Percentiles rank a stretch among this genome's conserved stretches.
Evolutionary conservation across 1,140 invertebrate species (phyloP).

Genomic region (Lasioglossum albipes): DNA sequence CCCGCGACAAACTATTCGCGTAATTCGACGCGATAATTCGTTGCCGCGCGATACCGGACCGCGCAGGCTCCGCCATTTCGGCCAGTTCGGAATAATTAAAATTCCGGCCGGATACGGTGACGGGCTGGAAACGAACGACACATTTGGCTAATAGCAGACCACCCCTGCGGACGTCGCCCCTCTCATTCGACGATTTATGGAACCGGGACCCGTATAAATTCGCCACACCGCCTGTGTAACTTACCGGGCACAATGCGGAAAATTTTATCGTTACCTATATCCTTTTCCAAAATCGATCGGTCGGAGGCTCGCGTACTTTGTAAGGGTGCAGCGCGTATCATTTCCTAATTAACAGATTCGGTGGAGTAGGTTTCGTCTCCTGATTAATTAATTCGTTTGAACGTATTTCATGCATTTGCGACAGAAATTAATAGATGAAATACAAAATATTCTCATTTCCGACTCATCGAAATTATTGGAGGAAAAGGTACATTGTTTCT

Average conservation of each 20-base stretch:
- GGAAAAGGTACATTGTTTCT: too few species aligned
- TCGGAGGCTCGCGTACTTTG: too few species aligned
- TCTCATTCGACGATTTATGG: constrained; percentile 38
- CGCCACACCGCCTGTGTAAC: not conserved
- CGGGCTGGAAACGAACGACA: constrained; percentile 45
- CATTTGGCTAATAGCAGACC: constrained; percentile 46
- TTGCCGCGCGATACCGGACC: constrained; percentile 11
- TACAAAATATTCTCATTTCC: too few species aligned
- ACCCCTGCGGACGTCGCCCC: constrained; percentile 20
- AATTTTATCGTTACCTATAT: too few species aligned
- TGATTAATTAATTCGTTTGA: too few species aligned
- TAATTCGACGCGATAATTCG: constrained; percentile 16
- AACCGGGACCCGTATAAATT: not conserved
- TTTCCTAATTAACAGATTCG: too few species aligned
- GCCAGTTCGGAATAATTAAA: constrained; percentile 44
- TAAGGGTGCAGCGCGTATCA: too few species aligned
- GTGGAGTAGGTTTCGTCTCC: too few species aligned
- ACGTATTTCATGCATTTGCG: too few species aligned
- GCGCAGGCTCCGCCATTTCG: not conserved
- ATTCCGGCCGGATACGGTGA: constrained; percentile 38
- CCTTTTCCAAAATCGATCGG: too few species aligned
- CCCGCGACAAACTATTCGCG: not conserved
- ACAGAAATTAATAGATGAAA: too few species aligned
- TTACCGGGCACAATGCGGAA: not conserved
- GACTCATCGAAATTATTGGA: too few species aligned